Evolutionary conservation across 2,888 invertebrate species (phyloP).

Genomic region (Cheiracanthium punctorium): DNA sequence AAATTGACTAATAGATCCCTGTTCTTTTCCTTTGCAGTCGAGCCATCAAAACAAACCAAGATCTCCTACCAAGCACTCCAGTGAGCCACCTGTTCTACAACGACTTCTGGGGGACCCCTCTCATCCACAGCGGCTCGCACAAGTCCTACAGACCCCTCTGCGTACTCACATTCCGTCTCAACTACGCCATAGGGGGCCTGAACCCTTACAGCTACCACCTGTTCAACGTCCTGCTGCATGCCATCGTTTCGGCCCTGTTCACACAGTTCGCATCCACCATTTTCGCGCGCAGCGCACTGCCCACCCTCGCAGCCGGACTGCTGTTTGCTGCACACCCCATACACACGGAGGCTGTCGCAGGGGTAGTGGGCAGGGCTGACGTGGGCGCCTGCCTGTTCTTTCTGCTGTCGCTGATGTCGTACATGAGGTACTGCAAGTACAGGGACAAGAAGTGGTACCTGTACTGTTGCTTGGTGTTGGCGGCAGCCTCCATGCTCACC

Average conservation of each 20-base stretch:
- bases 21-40: constrained; percentile 83
- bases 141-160: constrained; percentile 97
- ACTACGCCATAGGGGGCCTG: constrained; percentile 83
- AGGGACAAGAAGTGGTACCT: constrained; percentile 77
- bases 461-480: constrained; percentile 81
- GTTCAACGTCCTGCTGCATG: constrained; percentile 90
- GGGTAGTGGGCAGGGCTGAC: constrained; percentile 96
- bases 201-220: constrained; percentile 90
- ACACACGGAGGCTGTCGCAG: constrained; percentile 97
- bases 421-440: constrained; percentile 82
- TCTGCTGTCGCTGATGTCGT: constrained; percentile 89
- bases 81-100: constrained; percentile 89
- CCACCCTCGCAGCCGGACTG: constrained; percentile 83
- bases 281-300: constrained; percentile 72
- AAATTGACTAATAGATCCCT: constrained; percentile 56
- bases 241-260: constrained; percentile 88
- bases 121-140: constrained; percentile 94
- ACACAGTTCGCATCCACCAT: constrained; percentile 84
- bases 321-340: constrained; percentile 96
- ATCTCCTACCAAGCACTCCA: constrained; percentile 89
- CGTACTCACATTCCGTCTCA: constrained; percentile 90
- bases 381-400: constrained; percentile 93
- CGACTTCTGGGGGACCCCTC: constrained; percentile 98
- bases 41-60: constrained; percentile 95
- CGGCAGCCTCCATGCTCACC: constrained; percentile 90